Base-by-base conservation (phyloP, 2,888 invertebrate species). In the Autographa gamma region DNA sequence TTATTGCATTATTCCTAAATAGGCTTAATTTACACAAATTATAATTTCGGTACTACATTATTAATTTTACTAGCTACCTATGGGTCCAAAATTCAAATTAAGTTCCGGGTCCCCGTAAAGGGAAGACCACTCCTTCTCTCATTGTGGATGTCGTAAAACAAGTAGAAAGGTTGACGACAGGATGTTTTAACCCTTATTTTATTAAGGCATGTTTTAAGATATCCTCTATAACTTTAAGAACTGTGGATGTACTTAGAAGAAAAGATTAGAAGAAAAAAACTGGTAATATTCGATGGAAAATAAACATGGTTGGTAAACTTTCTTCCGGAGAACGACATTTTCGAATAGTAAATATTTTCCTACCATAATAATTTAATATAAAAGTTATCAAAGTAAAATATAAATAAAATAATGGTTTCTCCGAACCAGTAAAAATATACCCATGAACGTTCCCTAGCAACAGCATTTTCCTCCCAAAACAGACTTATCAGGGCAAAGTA, bases 401-500 rank as follows among this genome's bases (percentile, higher is more conserved):
- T 25, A 3, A 2, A 25, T 25, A 25, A 25, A 25, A 25, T 25
- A 48, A 11, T 38, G 38, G 11, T 56, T 19, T 25, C 0, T 3
- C 25, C 19, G 8, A 25, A 19, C 11, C 54, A 56, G 19, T 0
- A 54, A 19, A 63, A 66, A 66, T 43, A 25, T 13, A 59, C 16
- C 6, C 9, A 7, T 25, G 64, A 34, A 41, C 59, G 62, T 76
- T 58, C 16, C n/a, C 8, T 41, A n/a, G 31, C 48, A 61, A 14
- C 13, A 31, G 19, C 32, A 56, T 56, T 8, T 25, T n/a, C 11
- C 18, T 31, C 63, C 19, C 48, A 31, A 34, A 65, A 54, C 54
- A 48, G 43, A 54, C 34, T 63, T 60, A 63, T 58, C 32, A 63
- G n/a, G 67, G 32, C 60, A 9, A 58, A 9, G 58, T 31, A 75